Evolutionary conservation across 1,140 invertebrate genomes (phyloP).

Genomic region (Nephila pilipes): DNA sequence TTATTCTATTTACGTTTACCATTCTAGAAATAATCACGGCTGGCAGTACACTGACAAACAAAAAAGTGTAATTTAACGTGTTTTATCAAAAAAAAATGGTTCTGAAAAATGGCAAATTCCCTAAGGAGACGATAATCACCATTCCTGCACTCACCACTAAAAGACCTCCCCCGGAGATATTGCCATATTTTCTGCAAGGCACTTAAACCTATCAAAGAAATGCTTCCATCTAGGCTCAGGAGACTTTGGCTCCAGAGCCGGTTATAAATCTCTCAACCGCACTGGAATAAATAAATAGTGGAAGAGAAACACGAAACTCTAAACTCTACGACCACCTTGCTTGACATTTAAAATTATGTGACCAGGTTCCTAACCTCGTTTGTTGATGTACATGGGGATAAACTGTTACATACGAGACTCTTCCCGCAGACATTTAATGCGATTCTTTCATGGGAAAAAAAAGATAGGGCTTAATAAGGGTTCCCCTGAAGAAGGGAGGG

Average conservation of each 20-base stretch:
- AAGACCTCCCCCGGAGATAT: neutral
- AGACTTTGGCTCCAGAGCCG: neutral
- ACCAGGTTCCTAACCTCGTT: neutral
- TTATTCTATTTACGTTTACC: too few relatives aligned
- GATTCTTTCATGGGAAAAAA: neutral
- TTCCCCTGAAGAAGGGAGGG: neutral
- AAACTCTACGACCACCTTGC: constrained; percentile 44
- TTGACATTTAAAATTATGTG: constrained; percentile 31
- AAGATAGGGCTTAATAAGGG: neutral
- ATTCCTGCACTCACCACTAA: neutral
- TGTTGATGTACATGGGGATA: constrained; percentile 9
- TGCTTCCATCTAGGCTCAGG: neutral
- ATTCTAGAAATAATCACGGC: too few relatives aligned
- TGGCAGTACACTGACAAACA: too few relatives aligned
- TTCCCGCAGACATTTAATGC: neutral
- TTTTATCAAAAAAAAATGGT: too few relatives aligned
- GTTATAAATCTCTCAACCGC: constrained; percentile 23
- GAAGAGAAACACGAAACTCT: neutral
- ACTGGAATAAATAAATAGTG: constrained; percentile 47
- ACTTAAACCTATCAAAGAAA: constrained; percentile 8
- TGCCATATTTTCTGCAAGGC: neutral
- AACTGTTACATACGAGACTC: neutral
- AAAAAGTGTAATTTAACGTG: too few relatives aligned
- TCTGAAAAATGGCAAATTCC: neutral
- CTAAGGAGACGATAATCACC: neutral